Base-by-base conservation (phyloP, 1,140 invertebrate species). In the Drosophila azteca region DNA sequence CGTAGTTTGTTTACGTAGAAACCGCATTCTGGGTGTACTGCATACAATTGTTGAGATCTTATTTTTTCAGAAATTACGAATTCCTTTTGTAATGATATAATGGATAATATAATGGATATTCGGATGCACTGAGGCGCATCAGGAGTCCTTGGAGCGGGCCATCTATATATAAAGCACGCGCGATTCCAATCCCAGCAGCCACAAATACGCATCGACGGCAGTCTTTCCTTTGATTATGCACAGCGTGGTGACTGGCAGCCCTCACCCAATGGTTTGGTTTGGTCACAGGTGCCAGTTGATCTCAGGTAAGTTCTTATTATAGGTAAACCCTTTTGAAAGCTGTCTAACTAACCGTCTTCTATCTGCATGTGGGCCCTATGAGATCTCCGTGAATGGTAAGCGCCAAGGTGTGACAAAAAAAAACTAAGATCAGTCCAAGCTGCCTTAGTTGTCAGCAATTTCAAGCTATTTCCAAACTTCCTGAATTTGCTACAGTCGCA, bases 361-460 rank as follows among this genome's bases (percentile, higher is more conserved):
- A 43, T 68, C 20, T 6, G 7, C 6, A 13, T 9, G 3, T 63
- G 96, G 95, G 45, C 68, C 93, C 29, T 90, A 93, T 31, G 96
- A 98, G 93, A 94, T 97, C 13, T 93, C 94, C 48, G 95, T 97
- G 0, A 94, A 96, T 90, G 97, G 97, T 29, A 94, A 93, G 80
- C 96, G 95, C 69, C 95, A 96, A 92, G 97, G 97, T 3, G 92
- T 95, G 11, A 97, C 96, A 2, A 97, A 96, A 77, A 97, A 85
- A 94, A 93, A 57, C 63, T 92, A 13, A 78, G 93, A 53, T 94
- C 91, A 74, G 91, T 93, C 31, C 92, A 90, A 45, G 93, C 90
- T 60, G 92, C 92, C 61, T 90, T 96, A 66, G 89, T 92, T 53
- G 93, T 96, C 51, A 95, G 94, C 77, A 95, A 95, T 93, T 93